phyloP scores from a whole-genome alignment of 2,888 invertebrate species.

The Apotomis capreana region DNA sequence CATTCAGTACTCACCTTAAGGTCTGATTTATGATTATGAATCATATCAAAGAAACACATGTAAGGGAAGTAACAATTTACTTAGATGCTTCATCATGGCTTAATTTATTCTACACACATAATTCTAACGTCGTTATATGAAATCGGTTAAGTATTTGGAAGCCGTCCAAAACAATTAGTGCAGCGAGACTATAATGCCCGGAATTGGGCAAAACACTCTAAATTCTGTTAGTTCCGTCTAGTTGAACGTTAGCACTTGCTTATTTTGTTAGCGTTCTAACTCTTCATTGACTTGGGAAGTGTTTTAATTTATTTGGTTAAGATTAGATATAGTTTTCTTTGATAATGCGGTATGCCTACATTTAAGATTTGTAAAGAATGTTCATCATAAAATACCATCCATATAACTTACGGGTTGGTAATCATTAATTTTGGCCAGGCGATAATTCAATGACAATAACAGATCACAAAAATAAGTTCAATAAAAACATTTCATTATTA shows the following conservation, averaged over 20 bases:
- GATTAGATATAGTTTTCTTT: not conserved
- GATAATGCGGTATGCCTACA: not conserved
- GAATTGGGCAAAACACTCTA: constrained; percentile 61
- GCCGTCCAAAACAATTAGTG: constrained; percentile 81
- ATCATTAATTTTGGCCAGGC: too few relatives aligned
- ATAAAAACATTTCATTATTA: too few relatives aligned
- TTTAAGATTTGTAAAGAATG: too few relatives aligned
- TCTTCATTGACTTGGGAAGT: constrained; percentile 15
- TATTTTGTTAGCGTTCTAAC: constrained; percentile 43
- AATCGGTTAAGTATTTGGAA: constrained; percentile 79
- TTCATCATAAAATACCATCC: too few relatives aligned
- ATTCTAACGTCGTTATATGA: constrained; percentile 64
- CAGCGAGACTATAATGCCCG: constrained; percentile 61
- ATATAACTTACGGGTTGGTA: too few relatives aligned
- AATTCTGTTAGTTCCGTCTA: constrained; percentile 65
- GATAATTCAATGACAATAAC: too few relatives aligned
- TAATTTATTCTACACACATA: constrained; percentile 17
- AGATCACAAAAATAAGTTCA: too few relatives aligned
- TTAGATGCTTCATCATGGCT: not conserved
- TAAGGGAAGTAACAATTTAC: not conserved
- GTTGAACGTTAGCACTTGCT: constrained; percentile 50
- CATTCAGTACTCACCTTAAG: too few relatives aligned
- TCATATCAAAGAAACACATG: not conserved
- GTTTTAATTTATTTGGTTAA: not conserved
- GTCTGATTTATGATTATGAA: not conserved